Evolutionary conservation across 2,888 invertebrate genomes (phyloP).

Genomic region (Drosophila neotestacea): DNA sequence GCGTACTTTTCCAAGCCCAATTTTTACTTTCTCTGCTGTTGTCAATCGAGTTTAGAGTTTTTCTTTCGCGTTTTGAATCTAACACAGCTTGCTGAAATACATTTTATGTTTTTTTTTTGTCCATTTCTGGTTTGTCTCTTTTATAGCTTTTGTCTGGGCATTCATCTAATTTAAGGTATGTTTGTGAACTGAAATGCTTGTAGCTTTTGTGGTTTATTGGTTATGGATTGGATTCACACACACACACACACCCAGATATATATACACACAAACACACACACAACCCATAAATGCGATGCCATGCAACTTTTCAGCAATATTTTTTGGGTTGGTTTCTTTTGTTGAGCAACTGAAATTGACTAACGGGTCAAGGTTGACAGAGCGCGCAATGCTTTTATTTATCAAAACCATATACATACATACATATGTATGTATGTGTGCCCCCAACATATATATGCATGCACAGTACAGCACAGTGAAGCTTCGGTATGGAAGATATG

Average conservation of each 20-base stretch:
- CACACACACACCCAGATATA: constrained; percentile 4
- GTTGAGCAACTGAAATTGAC: constrained; percentile 50
- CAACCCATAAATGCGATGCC: constrained; percentile 55
- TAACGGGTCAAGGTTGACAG: constrained; percentile 72
- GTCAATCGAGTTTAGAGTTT: constrained; percentile 39
- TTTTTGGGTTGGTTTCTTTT: constrained; percentile 30
- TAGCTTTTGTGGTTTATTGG: constrained; percentile 62
- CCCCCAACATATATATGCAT: neutral
- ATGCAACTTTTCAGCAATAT: constrained; percentile 55
- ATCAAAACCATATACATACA: constrained; percentile 23
- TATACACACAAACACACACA: neutral
- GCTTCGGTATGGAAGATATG: neutral
- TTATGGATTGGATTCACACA: constrained; percentile 49
- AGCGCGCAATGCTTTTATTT: constrained; percentile 68
- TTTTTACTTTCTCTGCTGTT: constrained; percentile 41
- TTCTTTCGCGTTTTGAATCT: constrained; percentile 14
- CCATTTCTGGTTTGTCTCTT: constrained; percentile 9
- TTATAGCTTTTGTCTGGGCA: constrained; percentile 16
- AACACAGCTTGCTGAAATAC: constrained; percentile 23
- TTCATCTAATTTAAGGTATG: constrained; percentile 55
- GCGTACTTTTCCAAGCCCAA: constrained; percentile 13
- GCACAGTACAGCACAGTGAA: neutral
- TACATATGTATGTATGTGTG: neutral
- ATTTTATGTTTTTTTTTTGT: constrained; percentile 2
- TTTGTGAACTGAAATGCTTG: constrained; percentile 24